These are phyloP conservation scores for Columba livia DNA, from an alignment of 2,113 vertebrate species.

Conservation along the genomic window DNA sequence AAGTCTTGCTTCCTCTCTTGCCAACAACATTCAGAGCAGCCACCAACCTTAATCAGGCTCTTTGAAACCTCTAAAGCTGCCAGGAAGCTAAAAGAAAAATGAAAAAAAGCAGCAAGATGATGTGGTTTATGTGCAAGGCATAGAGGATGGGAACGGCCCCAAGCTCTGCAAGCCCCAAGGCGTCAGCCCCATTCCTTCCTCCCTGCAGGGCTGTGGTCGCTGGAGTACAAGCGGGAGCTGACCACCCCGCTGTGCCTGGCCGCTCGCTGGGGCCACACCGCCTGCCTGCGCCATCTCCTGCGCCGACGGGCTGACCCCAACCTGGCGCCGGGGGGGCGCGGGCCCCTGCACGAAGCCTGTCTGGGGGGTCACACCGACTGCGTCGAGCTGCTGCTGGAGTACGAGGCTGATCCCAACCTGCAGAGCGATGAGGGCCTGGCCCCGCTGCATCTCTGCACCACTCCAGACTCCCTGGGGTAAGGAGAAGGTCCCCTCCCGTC, in stretches of 20 bases:
- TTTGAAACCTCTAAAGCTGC: background rate
- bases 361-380: conserved; percentile 61
- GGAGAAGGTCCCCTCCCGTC: background rate
- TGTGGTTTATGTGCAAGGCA: background rate
- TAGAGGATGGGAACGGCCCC: background rate
- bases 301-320: conserved; percentile 52
- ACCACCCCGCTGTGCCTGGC: conserved; percentile 78
- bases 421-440: conserved; percentile 58
- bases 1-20: background rate
- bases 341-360: conserved; percentile 79
- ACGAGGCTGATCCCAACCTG: conserved; percentile 74
- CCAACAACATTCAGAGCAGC: background rate
- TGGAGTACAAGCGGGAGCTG: conserved; percentile 79
- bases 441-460: conserved; percentile 77
- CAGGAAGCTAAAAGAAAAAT: background rate
- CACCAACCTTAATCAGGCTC: background rate
- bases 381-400: conserved; percentile 71
- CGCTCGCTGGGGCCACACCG: conserved; percentile 60
- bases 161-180: too few species aligned
- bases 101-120: background rate
- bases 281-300: conserved; percentile 76
- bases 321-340: conserved; percentile 67
- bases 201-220: conserved; percentile 77
- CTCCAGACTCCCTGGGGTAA: conserved; percentile 57
- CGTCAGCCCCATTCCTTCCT: background rate